Evolutionary conservation across 2,888 invertebrate genomes (phyloP).

Genomic region (Yponomeuta plumbellus): DNA sequence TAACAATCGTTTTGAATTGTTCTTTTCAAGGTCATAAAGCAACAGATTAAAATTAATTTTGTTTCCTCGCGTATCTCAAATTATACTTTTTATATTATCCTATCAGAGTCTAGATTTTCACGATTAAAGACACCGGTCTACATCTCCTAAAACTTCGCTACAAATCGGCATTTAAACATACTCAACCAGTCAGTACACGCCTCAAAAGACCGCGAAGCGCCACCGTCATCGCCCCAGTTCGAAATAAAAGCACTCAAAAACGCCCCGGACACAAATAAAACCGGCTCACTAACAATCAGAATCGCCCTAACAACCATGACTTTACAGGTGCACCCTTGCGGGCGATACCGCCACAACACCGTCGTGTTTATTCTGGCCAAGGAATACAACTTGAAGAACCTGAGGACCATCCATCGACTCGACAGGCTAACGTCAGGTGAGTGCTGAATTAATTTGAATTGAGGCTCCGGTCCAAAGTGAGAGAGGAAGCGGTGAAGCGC

Average conservation of each 20-base stretch:
- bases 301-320: neutral
- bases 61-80: too few relatives aligned
- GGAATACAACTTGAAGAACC: conserved; percentile 94
- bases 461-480: neutral
- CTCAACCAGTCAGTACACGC: neutral
- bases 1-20: too few relatives aligned
- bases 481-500: neutral
- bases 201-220: neutral
- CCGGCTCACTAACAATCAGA: neutral
- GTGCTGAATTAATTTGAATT: conserved; percentile 11
- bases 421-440: conserved; percentile 95
- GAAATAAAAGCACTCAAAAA: neutral
- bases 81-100: too few relatives aligned
- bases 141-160: too few relatives aligned
- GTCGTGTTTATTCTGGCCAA: conserved; percentile 97
- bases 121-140: too few relatives aligned
- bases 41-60: too few relatives aligned
- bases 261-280: neutral
- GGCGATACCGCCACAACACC: conserved; percentile 97
- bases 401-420: conserved; percentile 95
- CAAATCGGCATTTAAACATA: too few relatives aligned
- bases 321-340: conserved; percentile 95
- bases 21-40: too few relatives aligned
- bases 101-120: too few relatives aligned
- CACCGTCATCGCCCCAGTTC: neutral